Percentiles rank a stretch among this genome's conserved stretches.
Conservation (phyloP, 1,140 invertebrate species). For the Vollenhovia emeryi region DNA sequence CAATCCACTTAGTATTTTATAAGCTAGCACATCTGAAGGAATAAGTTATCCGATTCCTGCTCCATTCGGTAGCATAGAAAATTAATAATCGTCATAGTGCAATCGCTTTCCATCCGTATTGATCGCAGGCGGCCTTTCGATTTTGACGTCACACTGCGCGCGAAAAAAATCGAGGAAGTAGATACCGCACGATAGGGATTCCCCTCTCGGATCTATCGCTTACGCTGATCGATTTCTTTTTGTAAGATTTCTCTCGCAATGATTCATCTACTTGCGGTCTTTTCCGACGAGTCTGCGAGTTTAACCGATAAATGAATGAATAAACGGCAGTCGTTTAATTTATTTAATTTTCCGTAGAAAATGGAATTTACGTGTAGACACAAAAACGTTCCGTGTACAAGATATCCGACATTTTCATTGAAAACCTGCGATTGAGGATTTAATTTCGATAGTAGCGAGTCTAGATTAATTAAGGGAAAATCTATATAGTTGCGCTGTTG, state of each 20-base stretch:
- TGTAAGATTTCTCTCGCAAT: background rate
- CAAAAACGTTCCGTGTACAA: background rate
- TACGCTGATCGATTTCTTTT: background rate
- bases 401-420: background rate
- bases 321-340: background rate
- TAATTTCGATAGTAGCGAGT: background rate
- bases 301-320: background rate
- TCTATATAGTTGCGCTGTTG: background rate
- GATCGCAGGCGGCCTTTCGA: background rate
- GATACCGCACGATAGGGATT: background rate
- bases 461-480: background rate
- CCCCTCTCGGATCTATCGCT: background rate
- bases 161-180: background rate
- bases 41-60: background rate
- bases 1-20: background rate
- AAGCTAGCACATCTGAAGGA: background rate
- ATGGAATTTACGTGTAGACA: background rate
- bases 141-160: background rate
- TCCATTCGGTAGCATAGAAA: background rate
- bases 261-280: background rate
- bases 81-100: background rate
- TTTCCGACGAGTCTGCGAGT: background rate
- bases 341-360: background rate
- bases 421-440: background rate
- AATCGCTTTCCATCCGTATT: background rate